Evolutionary conservation across 1,140 invertebrate species (phyloP).

Genomic region (Ceratosolen fusciceps): DNA sequence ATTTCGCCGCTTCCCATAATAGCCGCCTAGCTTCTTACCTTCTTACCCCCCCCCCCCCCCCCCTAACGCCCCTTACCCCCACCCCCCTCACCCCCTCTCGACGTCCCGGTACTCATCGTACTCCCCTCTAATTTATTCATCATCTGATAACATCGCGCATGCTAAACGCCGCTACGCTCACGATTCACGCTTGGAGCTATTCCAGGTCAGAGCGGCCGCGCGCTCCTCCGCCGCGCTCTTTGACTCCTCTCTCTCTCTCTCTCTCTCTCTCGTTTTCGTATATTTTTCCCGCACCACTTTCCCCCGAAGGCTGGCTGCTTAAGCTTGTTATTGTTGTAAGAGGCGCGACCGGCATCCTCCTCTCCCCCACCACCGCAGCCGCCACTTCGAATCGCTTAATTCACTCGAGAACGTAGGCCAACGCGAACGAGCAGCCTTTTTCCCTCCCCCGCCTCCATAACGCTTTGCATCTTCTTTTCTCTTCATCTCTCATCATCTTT

Average conservation of each 20-base stretch:
- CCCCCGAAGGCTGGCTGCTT: background rate
- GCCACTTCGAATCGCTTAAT: too few relatives aligned
- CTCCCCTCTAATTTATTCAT: slow-evolving; percentile 24
- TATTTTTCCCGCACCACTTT: background rate
- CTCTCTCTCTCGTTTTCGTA: slow-evolving; percentile 5
- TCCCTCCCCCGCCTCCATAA: too few relatives aligned
- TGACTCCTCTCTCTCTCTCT: background rate
- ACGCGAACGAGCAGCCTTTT: too few relatives aligned
- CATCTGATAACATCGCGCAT: slow-evolving; percentile 21
- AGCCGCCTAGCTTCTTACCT: too few relatives aligned
- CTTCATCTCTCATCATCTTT: too few relatives aligned
- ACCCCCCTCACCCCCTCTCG: background rate
- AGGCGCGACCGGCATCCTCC: background rate
- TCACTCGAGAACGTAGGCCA: too few relatives aligned
- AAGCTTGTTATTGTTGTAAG: background rate
- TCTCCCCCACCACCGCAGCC: too few relatives aligned
- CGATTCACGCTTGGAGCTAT: slow-evolving; percentile 35
- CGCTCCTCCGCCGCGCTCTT: slow-evolving; percentile 3
- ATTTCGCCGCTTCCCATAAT: too few relatives aligned
- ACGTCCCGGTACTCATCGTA: background rate
- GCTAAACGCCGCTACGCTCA: background rate
- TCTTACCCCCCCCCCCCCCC: background rate
- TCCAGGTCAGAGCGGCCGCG: slow-evolving; percentile 36
- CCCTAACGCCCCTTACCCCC: too few relatives aligned
- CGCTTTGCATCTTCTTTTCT: too few relatives aligned